These are phyloP conservation scores for Apis cerana DNA, from an alignment of 1,140 invertebrate genomes.

Conservation along the genomic window DNA sequence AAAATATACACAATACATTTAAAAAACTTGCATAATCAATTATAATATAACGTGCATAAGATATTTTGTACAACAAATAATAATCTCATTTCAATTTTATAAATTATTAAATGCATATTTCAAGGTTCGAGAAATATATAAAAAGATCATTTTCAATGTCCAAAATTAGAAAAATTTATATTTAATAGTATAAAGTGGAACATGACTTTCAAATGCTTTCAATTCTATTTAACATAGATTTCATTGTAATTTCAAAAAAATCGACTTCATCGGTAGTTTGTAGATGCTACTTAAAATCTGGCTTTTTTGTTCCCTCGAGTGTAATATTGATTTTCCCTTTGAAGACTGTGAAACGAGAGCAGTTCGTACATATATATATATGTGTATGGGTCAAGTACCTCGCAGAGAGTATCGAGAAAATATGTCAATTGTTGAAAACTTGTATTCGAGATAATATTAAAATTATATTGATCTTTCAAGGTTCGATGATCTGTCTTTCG, in stretches of 20 bases:
- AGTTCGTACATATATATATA: neutral
- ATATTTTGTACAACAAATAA: no score
- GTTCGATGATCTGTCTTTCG: neutral
- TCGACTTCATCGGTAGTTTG: neutral
- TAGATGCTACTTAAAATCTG: neutral
- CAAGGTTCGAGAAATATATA: no score
- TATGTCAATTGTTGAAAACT: neutral
- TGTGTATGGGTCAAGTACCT: slow-evolving; percentile 21
- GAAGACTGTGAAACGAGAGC: neutral
- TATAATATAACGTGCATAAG: no score
- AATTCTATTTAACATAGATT: neutral
- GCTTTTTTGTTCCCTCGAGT: slow-evolving; percentile 8
- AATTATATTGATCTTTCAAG: neutral
- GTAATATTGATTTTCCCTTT: slow-evolving; percentile 3
- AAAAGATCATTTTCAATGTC: no score
- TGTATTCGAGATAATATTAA: neutral
- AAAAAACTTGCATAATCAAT: no score
- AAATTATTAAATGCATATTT: no score
- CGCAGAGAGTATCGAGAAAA: no score
- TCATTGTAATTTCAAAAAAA: neutral
- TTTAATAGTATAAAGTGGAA: no score
- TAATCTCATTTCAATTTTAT: no score
- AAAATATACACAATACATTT: no score
- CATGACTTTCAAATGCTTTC: neutral
- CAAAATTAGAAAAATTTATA: no score